These are phyloP conservation scores for Muscicapa striata DNA, from an alignment of 2,797 vertebrate species.

Conservation along the genomic window DNA sequence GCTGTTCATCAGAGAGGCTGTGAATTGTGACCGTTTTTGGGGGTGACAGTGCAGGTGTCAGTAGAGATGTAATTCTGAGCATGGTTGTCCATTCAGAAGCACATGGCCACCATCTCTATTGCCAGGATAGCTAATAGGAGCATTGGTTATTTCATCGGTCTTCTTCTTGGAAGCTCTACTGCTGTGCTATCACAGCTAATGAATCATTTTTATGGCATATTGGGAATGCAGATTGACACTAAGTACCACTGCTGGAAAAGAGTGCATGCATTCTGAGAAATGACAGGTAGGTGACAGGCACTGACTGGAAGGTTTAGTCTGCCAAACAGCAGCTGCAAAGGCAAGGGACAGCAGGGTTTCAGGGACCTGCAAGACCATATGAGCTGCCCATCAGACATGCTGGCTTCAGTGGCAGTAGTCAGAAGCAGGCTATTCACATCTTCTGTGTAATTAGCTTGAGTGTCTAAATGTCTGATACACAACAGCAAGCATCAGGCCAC, in stretches of 20 bases:
- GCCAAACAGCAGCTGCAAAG: neutral
- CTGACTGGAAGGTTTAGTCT: neutral
- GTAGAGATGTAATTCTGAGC: accelerated
- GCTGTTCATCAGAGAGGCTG: neutral
- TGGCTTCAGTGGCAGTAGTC: neutral
- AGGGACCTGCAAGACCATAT: neutral
- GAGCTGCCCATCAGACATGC: accelerated
- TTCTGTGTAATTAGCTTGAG: accelerated
- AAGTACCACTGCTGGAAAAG: accelerated
- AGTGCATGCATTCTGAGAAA: neutral
- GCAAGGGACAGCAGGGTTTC: neutral
- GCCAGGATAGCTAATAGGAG: neutral
- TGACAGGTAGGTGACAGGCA: neutral
- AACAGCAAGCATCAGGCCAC: neutral
- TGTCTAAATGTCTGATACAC: neutral
- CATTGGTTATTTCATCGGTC: neutral
- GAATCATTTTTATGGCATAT: neutral
- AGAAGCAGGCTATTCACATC: neutral
- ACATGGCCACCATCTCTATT: neutral
- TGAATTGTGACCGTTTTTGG: neutral
- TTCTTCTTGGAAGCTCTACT: neutral
- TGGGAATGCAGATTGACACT: neutral
- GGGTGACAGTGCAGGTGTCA: neutral
- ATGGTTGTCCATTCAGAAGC: neutral
- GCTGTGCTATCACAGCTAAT: neutral